These are phyloP conservation scores for Planiliza haematocheilus DNA, from an alignment of 2,113 vertebrate species.

Conservation along the genomic window DNA sequence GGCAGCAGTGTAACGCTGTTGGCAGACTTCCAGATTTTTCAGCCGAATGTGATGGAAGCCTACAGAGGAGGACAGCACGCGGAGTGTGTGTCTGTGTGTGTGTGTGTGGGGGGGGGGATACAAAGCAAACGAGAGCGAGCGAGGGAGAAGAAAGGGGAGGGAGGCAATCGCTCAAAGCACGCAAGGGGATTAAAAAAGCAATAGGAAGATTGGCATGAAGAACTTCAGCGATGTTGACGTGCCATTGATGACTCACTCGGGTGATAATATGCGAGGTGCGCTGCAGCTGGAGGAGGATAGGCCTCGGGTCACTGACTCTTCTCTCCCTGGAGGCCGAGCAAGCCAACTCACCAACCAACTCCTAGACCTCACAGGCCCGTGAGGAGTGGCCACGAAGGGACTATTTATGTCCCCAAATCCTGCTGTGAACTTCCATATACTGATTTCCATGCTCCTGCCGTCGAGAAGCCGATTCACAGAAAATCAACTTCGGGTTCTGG, in stretches of 20 bases:
- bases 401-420: slow-evolving; percentile 12
- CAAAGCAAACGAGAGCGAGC: slow-evolving; percentile 26
- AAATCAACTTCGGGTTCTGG: not conserved
- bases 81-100: too few species aligned
- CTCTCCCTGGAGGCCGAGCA: slow-evolving; percentile 21
- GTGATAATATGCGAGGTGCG: slow-evolving; percentile 60
- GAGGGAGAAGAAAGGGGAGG: slow-evolving; percentile 16
- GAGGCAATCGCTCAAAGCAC: slow-evolving; percentile 50
- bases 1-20: slow-evolving; percentile 42
- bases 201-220: slow-evolving; percentile 58
- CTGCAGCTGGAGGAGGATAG: slow-evolving; percentile 39
- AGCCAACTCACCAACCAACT: slow-evolving; percentile 33
- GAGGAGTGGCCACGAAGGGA: not conserved
- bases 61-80: slow-evolving; percentile 15
- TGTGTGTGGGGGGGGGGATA: not conserved
- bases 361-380: slow-evolving; percentile 18
- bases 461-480: not conserved
- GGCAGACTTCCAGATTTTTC: slow-evolving; percentile 67
- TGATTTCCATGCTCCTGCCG: not conserved
- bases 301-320: slow-evolving; percentile 59
- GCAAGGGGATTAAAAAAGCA: slow-evolving; percentile 55
- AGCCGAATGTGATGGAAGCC: slow-evolving; percentile 60
- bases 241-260: slow-evolving; percentile 71
- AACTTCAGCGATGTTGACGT: slow-evolving; percentile 58
- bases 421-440: not conserved